Percentiles rank a stretch among this genome's conserved stretches.
Conservation (phyloP, 2,888 invertebrate genomes). For the Petrolisthes manimaculis region DNA sequence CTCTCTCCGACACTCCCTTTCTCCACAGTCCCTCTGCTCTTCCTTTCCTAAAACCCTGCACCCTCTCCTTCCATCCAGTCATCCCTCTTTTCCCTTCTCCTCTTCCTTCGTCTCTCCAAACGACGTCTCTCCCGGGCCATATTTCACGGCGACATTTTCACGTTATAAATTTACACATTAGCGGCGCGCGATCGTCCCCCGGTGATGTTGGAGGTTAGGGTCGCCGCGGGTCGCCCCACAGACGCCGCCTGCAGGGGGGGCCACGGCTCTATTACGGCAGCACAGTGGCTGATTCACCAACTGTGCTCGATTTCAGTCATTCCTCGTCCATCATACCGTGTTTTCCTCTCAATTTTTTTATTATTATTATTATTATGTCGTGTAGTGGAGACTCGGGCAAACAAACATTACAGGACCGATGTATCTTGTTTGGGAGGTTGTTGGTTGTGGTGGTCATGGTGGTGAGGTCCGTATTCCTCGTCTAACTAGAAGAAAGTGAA, state of each 20-base stretch:
- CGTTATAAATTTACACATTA: constrained; percentile 52
- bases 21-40: no score
- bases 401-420: not conserved
- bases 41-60: not conserved
- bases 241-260: constrained; percentile 20
- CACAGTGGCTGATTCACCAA: no score
- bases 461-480: no score
- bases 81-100: no score
- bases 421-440: no score
- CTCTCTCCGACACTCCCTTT: no score
- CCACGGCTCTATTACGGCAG: constrained; percentile 10
- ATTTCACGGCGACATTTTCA: constrained; percentile 43
- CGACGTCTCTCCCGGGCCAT: constrained; percentile 22
- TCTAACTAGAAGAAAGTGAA: no score
- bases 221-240: constrained; percentile 25
- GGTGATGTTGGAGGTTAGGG: constrained; percentile 26
- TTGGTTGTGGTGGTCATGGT: no score
- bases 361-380: no score
- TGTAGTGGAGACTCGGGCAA: not conserved
- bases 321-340: not conserved
- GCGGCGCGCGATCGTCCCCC: constrained; percentile 30
- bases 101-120: no score
- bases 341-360: no score
- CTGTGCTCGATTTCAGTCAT: not conserved
- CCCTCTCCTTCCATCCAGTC: not conserved